Percentiles rank a stretch among this genome's conserved stretches.
Conservation (phyloP, 2,888 invertebrate species). For the Galeruca laticollis region DNA sequence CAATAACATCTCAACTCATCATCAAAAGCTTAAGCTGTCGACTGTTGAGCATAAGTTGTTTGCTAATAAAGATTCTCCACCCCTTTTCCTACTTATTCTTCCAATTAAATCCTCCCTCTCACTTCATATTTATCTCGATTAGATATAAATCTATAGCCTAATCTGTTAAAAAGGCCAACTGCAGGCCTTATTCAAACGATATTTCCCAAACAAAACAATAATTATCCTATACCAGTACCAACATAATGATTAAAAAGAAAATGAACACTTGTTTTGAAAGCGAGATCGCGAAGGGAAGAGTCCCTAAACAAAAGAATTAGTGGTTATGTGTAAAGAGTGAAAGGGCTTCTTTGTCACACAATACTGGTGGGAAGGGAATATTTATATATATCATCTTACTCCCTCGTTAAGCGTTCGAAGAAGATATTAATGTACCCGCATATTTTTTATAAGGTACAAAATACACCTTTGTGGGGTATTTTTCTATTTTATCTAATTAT, state of each 20-base stretch:
- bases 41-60: too few relatives aligned
- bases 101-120: neutral
- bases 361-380: constrained; percentile 47
- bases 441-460: neutral
- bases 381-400: constrained; percentile 36
- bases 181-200: neutral
- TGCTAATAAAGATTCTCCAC: too few relatives aligned
- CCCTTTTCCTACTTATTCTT: neutral
- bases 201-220: constrained; percentile 15
- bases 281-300: constrained; percentile 14
- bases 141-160: neutral
- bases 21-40: too few relatives aligned
- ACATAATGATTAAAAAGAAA: neutral
- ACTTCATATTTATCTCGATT: neutral
- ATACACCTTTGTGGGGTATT: too few relatives aligned
- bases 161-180: constrained; percentile 8
- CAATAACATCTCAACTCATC: too few relatives aligned
- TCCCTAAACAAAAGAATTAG: constrained; percentile 28
- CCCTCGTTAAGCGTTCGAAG: constrained; percentile 13
- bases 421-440: constrained; percentile 6
- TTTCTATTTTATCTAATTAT: too few relatives aligned
- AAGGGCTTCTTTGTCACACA: constrained; percentile 42
- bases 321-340: constrained; percentile 12
- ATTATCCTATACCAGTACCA: constrained; percentile 11
- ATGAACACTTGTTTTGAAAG: constrained; percentile 14